Conservation (phyloP, 1,140 invertebrate species). For the Wiebesia pumilae region DNA sequence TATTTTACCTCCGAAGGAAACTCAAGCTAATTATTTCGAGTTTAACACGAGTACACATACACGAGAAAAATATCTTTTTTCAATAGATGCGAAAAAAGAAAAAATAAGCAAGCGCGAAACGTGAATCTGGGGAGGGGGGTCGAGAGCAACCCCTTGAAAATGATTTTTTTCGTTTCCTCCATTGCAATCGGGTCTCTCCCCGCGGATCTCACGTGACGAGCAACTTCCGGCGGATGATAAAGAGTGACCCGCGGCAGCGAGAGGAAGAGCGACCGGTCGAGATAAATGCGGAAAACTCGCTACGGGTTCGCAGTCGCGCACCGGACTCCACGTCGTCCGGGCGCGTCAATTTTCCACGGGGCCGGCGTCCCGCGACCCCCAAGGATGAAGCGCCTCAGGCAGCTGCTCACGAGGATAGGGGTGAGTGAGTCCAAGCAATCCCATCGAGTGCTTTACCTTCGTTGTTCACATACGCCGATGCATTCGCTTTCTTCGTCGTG, state of each 20-base stretch:
- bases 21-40: not conserved
- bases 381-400: constrained; percentile 39
- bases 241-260: constrained; percentile 33
- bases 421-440: constrained; percentile 30
- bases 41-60: too few relatives aligned
- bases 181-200: too few relatives aligned
- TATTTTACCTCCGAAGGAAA: not conserved
- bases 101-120: too few relatives aligned
- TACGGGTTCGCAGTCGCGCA: constrained; percentile 14
- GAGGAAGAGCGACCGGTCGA: constrained; percentile 58
- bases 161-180: too few relatives aligned
- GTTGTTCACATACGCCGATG: constrained; percentile 61
- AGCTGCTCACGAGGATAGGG: constrained; percentile 30
- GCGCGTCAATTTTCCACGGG: not conserved
- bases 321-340: not conserved
- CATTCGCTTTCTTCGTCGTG: constrained; percentile 46
- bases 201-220: too few relatives aligned
- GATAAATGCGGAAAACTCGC: constrained; percentile 46
- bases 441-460: constrained; percentile 43
- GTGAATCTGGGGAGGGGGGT: too few relatives aligned
- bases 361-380: not conserved
- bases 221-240: not conserved
- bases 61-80: not conserved
- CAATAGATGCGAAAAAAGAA: not conserved
- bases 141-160: too few relatives aligned